Evolutionary conservation across 2,888 invertebrate genomes (phyloP), one percentile per base, ranked within the genome.

Genomic region (Erpobdella octoculata): DNA sequence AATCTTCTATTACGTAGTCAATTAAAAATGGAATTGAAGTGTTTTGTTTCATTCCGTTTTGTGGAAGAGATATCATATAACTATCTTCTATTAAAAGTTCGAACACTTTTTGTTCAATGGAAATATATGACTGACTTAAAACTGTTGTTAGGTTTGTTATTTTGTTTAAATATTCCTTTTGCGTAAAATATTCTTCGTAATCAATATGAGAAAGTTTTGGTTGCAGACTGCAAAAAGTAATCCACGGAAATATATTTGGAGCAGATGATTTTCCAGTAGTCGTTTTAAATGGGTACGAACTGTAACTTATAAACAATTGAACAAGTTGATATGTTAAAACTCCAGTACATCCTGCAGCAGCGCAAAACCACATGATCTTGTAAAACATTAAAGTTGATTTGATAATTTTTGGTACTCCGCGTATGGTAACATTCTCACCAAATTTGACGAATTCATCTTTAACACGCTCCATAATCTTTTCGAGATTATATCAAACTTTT

Each of bases 351-450:
- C 41, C 1, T 25, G 48, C 6, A 36, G 48, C 68, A 0, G 68
- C 68, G 25, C 46, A 48, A n/a, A 68, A 28, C 68, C 68, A 68
- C 46, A 68, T 35, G 8, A 35, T 53, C 48, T 48, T 46, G 33
- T 48, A 9, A 33, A n/a, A 25, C 8, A 35, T 6, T 21, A n/a
- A 48, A 28, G 28, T 46, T 21, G 70, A 59, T 46, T 37, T 62
- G 64, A 41, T 25, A 46, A 58, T 58, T 37, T 62, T 38, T 35
- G 64, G 62, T 12, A 64, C 25, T 38, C 61, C 71, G n/a, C 48
- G 59, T 35, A 71, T 48, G 15, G 71, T 48, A 46, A 64, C 64
- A 28, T 69, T 28, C 62, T 73, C 68, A 28, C 68, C 68, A 53
- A 68, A 68, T 35, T 68, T 48, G 12, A 46, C 18, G 48, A 38